phyloP scores from a whole-genome alignment of 1,140 invertebrate genomes.

The Tetramorium parvispinum region DNA sequence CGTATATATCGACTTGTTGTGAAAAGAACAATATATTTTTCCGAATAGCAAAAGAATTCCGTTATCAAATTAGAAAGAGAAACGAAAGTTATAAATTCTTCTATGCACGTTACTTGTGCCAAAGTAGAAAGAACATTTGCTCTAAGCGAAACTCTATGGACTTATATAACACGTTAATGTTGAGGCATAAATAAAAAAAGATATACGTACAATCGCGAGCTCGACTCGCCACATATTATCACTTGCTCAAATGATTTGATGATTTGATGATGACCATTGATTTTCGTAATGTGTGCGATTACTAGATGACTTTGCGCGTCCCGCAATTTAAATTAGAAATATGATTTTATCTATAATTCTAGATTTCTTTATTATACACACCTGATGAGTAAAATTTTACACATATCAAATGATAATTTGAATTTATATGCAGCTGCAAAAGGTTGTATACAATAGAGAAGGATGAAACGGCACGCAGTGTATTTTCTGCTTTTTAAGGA shows the following conservation, averaged over 20 bases:
- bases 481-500: slow-evolving; percentile 4
- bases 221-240: slow-evolving; percentile 44
- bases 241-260: slow-evolving; percentile 70
- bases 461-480: slow-evolving; percentile 19
- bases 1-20: slow-evolving; percentile 37
- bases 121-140: slow-evolving; percentile 49
- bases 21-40: slow-evolving; percentile 59
- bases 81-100: slow-evolving; percentile 29
- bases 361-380: slow-evolving; percentile 46
- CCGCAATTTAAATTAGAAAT: slow-evolving; percentile 3
- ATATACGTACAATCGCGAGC: slow-evolving; percentile 31
- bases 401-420: slow-evolving; percentile 59
- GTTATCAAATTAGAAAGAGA: neutral
- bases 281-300: neutral
- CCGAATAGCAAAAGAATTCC: slow-evolving; percentile 7
- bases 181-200: slow-evolving; percentile 20
- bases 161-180: slow-evolving; percentile 34
- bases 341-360: neutral
- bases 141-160: slow-evolving; percentile 18
- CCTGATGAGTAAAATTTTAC: slow-evolving; percentile 21
- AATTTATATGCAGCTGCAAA: slow-evolving; percentile 4
- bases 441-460: slow-evolving; percentile 22
- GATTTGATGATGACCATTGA: slow-evolving; percentile 13
- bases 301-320: neutral
- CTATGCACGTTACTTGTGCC: slow-evolving; percentile 64